phyloP scores from a whole-genome alignment of 2,113 vertebrate genomes.

The Bubo blakistoni region DNA sequence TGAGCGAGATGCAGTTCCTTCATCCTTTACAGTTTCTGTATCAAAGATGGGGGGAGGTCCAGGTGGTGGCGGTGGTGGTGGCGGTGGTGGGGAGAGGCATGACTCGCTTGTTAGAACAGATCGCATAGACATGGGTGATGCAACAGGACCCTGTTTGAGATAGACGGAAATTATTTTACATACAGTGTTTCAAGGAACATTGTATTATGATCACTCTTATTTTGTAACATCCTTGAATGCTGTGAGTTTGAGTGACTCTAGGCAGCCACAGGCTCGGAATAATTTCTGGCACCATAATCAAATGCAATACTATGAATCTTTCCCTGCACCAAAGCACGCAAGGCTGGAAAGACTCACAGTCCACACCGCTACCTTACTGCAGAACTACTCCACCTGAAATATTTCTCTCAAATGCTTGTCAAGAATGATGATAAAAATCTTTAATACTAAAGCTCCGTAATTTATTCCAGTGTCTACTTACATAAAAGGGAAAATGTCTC shows the following conservation, averaged over 20 bases:
- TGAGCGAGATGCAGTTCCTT: slow-evolving; percentile 74
- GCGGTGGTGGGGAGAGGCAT: slow-evolving; percentile 54
- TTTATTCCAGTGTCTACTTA: background rate
- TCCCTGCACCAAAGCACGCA: background rate
- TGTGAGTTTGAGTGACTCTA: background rate
- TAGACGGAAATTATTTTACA: background rate
- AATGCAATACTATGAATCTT: background rate
- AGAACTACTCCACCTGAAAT: background rate
- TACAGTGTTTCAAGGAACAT: background rate
- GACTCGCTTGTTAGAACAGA: slow-evolving; percentile 57
- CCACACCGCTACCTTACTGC: background rate
- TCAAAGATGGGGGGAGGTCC: slow-evolving; percentile 80
- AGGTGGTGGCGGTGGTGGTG: slow-evolving; percentile 77
- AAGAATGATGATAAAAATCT: background rate
- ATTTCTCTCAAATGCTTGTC: background rate
- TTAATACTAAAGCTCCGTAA: background rate
- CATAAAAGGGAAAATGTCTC: background rate
- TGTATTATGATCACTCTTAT: background rate
- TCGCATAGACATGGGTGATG: slow-evolving; percentile 69
- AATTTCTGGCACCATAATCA: background rate
- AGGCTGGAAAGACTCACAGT: background rate
- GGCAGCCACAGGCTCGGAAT: background rate
- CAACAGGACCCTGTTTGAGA: slow-evolving; percentile 83
- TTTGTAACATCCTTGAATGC: background rate
- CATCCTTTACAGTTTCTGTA: slow-evolving; percentile 62